A percentile compares a stretch with the other conserved stretches of the same genome.
Evolutionary conservation across 2,888 invertebrate species (phyloP).

Genomic region (Lasius fuliginosus): DNA sequence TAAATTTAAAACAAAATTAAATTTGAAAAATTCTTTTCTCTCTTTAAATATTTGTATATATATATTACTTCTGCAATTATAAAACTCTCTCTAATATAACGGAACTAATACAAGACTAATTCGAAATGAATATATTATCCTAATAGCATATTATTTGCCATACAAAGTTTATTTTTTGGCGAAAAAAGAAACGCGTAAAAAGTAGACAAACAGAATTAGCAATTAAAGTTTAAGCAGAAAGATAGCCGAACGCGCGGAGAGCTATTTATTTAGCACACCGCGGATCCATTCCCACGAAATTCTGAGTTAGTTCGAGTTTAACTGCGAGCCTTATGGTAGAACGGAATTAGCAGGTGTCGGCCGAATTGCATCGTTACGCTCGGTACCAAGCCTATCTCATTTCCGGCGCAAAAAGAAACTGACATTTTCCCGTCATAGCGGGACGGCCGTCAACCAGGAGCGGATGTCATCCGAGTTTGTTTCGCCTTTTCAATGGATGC

Average conservation of each 20-base stretch:
- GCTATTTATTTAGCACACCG: conserved; percentile 65
- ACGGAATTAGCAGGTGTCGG: conserved; percentile 62
- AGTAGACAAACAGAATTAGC: not conserved
- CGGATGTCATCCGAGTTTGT: conserved; percentile 40
- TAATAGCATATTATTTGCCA: not conserved
- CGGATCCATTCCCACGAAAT: conserved; percentile 65
- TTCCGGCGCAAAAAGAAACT: conserved; percentile 76
- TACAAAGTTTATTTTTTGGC: not conserved
- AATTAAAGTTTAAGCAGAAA: not conserved
- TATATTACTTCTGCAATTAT: too few species aligned
- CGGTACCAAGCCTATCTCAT: conserved; percentile 76
- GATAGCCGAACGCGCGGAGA: not conserved
- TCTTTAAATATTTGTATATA: too few species aligned
- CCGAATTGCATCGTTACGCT: conserved; percentile 65
- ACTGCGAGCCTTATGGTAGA: conserved; percentile 39
- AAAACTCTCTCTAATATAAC: too few species aligned
- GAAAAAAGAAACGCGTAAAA: not conserved
- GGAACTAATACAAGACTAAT: too few species aligned
- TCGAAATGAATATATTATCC: not conserved
- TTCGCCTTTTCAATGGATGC: conserved; percentile 48
- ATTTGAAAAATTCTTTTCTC: too few species aligned
- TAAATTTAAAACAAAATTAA: too few species aligned
- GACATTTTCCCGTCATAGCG: conserved; percentile 65
- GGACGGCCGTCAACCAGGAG: conserved; percentile 31
- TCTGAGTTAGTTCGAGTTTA: conserved; percentile 44